Percentiles rank a stretch among this genome's conserved stretches.
Evolutionary conservation across 2,797 vertebrate genomes (phyloP).

Genomic region (Sebastes kiyomatsui): DNA sequence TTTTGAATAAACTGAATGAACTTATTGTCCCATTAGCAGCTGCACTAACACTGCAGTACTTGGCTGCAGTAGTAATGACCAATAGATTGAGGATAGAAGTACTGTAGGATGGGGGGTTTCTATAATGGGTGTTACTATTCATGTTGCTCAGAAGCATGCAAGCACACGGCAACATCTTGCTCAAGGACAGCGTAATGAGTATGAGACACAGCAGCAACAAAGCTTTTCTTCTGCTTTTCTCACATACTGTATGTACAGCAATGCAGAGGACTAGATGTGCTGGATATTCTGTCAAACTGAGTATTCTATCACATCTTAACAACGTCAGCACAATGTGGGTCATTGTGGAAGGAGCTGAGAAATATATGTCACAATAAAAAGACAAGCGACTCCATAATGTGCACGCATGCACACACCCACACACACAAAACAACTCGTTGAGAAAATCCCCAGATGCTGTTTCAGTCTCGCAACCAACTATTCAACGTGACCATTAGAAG

Average conservation of each 20-base stretch:
- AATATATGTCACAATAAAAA: constrained; percentile 40
- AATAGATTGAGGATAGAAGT: constrained; percentile 14
- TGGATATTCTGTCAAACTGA: constrained; percentile 21
- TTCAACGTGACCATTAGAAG: constrained; percentile 21
- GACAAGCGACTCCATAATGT: neutral
- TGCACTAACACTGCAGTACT: constrained; percentile 13
- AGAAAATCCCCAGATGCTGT: constrained; percentile 19
- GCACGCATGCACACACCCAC: neutral
- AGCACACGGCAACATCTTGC: neutral
- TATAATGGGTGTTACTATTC: neutral
- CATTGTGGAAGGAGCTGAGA: constrained; percentile 14
- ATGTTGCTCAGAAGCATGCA: neutral
- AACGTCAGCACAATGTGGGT: constrained; percentile 9
- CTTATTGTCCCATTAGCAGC: neutral
- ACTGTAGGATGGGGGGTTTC: neutral
- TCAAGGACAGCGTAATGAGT: constrained; percentile 1
- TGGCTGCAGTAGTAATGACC: constrained; percentile 21
- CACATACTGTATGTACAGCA: neutral
- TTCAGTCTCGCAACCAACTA: constrained; percentile 17
- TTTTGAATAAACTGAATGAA: neutral
- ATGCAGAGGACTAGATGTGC: neutral
- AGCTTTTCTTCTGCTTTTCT: neutral
- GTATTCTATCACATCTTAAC: constrained; percentile 17
- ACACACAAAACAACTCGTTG: neutral
- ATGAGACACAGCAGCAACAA: neutral